Evolutionary conservation across 64 coral and sea anemone species (phyloP).

Genomic region (Montipora foliosa): DNA sequence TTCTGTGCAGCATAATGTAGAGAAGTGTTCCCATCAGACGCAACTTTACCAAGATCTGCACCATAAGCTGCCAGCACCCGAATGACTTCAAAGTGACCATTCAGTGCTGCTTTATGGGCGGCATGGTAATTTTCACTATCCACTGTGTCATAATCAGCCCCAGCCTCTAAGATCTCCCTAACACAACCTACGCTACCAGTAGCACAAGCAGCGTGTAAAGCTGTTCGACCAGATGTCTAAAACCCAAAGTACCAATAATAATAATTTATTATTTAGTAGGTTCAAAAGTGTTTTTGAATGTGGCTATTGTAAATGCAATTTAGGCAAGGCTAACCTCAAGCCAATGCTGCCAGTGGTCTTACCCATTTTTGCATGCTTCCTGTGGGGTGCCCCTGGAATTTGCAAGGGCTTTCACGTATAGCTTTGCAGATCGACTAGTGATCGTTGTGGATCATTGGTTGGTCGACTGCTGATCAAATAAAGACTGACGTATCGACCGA

Average conservation of each 20-base stretch:
- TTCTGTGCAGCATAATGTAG: constrained; percentile 82
- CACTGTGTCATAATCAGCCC: constrained; percentile 78
- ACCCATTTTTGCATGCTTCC: too few species aligned
- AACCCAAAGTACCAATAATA: background rate
- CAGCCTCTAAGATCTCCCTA: constrained; percentile 85
- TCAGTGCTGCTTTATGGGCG: constrained; percentile 85
- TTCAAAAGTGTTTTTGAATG: too few species aligned
- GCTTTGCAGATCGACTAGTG: too few species aligned
- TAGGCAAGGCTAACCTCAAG: too few species aligned
- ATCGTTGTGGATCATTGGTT: too few species aligned
- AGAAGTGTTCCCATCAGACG: constrained; percentile 84
- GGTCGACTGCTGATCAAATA: too few species aligned
- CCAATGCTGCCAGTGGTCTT: too few species aligned
- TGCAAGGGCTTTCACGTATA: too few species aligned
- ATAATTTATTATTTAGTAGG: too few species aligned
- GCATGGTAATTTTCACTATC: constrained; percentile 93
- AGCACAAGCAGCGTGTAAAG: constrained; percentile 84
- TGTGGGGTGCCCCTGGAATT: too few species aligned
- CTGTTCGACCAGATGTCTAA: constrained; percentile 90
- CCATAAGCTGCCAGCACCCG: constrained; percentile 93
- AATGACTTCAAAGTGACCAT: constrained; percentile 96
- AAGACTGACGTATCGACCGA: too few species aligned
- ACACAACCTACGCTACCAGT: constrained; percentile 89
- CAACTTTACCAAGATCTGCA: constrained; percentile 91
- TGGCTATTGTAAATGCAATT: too few species aligned